A percentile compares a stretch with the other conserved stretches of the same genome.
These are phyloP conservation scores for Stichodactyla helianthus DNA, from an alignment of 64 coral and sea anemone species.

Conservation along the genomic window DNA sequence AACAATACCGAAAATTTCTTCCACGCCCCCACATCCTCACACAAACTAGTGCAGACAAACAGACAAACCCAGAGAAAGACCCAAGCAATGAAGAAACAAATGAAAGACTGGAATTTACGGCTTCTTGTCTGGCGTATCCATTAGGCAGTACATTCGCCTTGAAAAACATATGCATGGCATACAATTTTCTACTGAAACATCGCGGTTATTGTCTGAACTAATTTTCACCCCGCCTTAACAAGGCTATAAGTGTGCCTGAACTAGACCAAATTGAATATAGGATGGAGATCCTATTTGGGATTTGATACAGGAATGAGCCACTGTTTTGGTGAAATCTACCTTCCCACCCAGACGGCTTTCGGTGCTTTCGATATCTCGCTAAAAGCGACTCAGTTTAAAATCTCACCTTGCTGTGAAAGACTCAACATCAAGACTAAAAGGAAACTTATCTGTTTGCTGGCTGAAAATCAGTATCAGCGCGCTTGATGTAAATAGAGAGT, in stretches of 20 bases:
- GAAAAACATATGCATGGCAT: no score
- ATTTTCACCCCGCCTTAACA: slow-evolving; percentile 48
- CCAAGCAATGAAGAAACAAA: neutral
- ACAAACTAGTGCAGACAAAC: neutral
- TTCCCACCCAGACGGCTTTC: neutral
- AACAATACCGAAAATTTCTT: slow-evolving; percentile 17
- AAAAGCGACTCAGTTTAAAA: neutral
- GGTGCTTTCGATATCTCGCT: neutral
- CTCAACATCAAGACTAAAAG: neutral
- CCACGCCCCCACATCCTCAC: slow-evolving; percentile 20
- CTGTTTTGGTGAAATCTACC: neutral
- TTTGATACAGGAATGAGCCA: neutral
- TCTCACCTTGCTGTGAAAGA: neutral
- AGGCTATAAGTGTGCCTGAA: slow-evolving; percentile 3
- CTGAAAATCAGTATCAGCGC: slow-evolving; percentile 1
- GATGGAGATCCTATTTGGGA: neutral
- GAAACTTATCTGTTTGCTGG: neutral
- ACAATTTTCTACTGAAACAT: neutral
- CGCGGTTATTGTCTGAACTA: neutral
- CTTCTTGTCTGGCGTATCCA: neutral
- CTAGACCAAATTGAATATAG: neutral
- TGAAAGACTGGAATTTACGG: neutral
- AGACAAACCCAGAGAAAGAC: neutral
- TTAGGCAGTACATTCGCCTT: neutral
- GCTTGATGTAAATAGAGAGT: slow-evolving; percentile 7